A percentile compares a stretch with the other conserved stretches of the same genome.
Conservation (phyloP, 2,113 vertebrate species). For the Sigmodon hispidus region DNA sequence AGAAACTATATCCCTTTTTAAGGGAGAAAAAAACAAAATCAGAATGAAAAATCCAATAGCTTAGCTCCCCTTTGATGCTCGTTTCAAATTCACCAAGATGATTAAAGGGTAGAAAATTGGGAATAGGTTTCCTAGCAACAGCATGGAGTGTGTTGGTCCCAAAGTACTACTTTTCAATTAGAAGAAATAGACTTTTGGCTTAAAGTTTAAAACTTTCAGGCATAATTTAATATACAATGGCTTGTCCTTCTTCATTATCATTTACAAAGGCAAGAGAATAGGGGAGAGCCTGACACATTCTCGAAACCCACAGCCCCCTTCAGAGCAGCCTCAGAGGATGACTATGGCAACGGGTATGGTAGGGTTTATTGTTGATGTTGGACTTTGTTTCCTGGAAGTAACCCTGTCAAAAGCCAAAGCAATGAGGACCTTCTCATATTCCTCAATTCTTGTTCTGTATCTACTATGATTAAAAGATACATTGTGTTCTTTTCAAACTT, state of each 20-base stretch:
- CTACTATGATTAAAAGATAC: neutral
- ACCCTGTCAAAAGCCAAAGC: neutral
- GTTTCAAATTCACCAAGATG: neutral
- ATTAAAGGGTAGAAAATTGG: neutral
- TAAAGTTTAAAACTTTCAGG: neutral
- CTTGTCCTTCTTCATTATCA: neutral
- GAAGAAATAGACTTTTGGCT: neutral
- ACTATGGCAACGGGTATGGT: fast-evolving
- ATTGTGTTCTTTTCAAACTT: neutral
- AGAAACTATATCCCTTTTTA: neutral
- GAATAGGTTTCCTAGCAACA: neutral
- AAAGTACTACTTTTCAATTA: neutral
- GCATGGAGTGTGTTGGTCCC: fast-evolving
- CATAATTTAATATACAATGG: neutral
- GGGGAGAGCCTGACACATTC: neutral
- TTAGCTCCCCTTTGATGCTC: neutral
- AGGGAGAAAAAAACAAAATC: neutral
- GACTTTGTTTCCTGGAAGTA: fast-evolving
- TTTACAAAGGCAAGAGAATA: neutral
- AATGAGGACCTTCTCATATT: fast-evolving
- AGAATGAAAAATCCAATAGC: neutral
- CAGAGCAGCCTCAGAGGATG: neutral
- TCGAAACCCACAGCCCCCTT: neutral
- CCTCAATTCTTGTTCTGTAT: neutral
- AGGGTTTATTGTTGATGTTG: fast-evolving